Evolutionary conservation across 2,113 vertebrate genomes (phyloP).

Genomic region (Lontra canadensis): DNA sequence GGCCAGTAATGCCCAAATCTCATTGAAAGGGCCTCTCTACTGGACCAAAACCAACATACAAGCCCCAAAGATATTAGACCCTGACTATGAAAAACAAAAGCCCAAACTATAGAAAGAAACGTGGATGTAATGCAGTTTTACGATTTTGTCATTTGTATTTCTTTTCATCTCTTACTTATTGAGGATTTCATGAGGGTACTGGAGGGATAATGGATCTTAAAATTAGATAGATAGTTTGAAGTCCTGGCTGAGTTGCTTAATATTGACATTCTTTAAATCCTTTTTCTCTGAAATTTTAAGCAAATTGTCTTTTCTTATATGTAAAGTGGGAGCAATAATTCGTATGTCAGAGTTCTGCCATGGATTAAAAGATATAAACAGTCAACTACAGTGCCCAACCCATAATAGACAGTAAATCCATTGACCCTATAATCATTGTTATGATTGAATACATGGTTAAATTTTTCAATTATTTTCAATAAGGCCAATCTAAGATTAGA

Average conservation of each 20-base stretch:
- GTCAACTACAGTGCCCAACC: not conserved
- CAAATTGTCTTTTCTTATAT: conserved; percentile 10
- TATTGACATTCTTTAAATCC: conserved; percentile 22
- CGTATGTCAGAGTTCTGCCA: not conserved
- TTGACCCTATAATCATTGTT: not conserved
- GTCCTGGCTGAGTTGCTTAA: not conserved
- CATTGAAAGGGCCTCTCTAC: not conserved
- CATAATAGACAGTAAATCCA: not conserved
- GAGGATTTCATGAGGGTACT: conserved; percentile 11
- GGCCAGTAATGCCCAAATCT: not conserved
- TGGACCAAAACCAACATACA: not conserved
- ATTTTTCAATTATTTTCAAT: conserved; percentile 27
- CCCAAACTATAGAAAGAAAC: not conserved
- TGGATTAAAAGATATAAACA: not conserved
- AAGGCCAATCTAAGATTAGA: conserved; percentile 41
- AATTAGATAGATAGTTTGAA: not conserved
- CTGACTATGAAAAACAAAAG: not conserved
- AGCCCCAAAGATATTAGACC: not conserved
- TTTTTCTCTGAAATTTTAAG: conserved; percentile 22
- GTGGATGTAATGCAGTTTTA: not conserved
- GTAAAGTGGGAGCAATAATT: not conserved
- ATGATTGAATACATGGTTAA: not conserved
- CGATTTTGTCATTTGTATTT: conserved; percentile 20
- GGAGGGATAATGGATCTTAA: not conserved
- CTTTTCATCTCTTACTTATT: conserved; percentile 44